Conservation (phyloP, 2,888 invertebrate species). For the Limnephilus rhombicus region DNA sequence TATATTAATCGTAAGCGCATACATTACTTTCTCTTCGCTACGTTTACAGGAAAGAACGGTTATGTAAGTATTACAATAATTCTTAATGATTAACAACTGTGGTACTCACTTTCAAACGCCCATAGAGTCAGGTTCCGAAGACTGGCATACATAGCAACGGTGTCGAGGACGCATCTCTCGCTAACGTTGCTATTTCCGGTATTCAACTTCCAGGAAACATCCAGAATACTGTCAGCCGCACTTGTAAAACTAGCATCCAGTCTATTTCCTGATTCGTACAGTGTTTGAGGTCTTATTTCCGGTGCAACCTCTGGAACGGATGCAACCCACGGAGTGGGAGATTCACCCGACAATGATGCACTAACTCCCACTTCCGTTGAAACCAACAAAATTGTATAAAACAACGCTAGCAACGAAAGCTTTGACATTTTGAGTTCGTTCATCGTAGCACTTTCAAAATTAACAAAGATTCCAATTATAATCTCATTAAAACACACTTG, state of each 20-base stretch:
- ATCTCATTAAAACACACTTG: background rate
- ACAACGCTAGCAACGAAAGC: background rate
- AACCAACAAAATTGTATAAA: background rate
- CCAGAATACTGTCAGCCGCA: conserved; percentile 24
- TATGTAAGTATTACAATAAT: background rate
- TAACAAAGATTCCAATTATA: background rate
- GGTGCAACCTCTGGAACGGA: background rate
- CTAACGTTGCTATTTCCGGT: conserved; percentile 45
- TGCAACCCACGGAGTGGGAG: background rate
- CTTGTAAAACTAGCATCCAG: background rate
- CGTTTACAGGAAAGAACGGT: background rate
- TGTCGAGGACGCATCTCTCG: conserved; percentile 65
- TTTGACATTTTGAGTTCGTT: background rate
- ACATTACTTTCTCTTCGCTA: conserved; percentile 5
- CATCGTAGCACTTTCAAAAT: background rate
- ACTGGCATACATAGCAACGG: conserved; percentile 65
- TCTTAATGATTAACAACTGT: background rate
- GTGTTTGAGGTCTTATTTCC: background rate
- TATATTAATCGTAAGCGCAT: background rate
- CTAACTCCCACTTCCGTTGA: background rate
- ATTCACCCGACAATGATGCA: background rate
- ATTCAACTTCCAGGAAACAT: conserved; percentile 25
- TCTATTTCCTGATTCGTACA: background rate
- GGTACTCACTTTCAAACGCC: conserved; percentile 61
- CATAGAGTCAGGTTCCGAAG: conserved; percentile 64